Base-by-base conservation (phyloP, 1,140 invertebrate species). In the Delia radicum region DNA sequence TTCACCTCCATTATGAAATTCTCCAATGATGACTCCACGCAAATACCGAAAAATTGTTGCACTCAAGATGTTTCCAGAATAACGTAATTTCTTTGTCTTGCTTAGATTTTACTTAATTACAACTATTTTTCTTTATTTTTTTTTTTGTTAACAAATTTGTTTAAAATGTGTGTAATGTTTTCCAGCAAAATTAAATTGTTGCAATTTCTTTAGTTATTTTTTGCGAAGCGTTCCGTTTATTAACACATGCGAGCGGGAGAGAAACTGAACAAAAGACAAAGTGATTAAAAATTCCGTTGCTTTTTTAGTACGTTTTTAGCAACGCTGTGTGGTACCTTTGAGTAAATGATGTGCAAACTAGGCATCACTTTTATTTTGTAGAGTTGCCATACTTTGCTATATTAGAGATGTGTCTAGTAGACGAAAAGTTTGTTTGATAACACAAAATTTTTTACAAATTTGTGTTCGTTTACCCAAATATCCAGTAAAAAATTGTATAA, bases 1-100 rank as follows among this genome's bases (percentile, higher is more conserved):
- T 92, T 94, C 6, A 95, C 88, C 81, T 96, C 94, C 95, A 96
- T 96, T 61, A 21, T 62, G 48, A 72, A 69, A 55, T 48, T 75
- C 46, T 10, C 13, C n/a, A n/a, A n/a, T n/a, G n/a, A n/a, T 63
- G 73, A 13, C 37, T 24, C 7, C 28, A 42, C 21, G 29, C 29
- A 6, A 69, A 18, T 33, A 42, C 3, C 4, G 18, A 5, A 73
- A 24, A 73, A 73, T 55, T n/a, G 62, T 15, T 28, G 62, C 26
- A 26, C 18, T 61, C 46, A n/a, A 26, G 24, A 5, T 21, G 12
- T 62, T 29, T 65, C 28, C n/a, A n/a, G n/a, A 37, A 37, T 10
- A 12, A 5, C 33, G 33, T 2, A 37, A 8, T 26, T 28, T 28
- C 21, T 28, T 28, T 28, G 26, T 69, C 21, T 33, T 69, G 2